Percentiles rank a stretch among this genome's conserved stretches.
Conservation (phyloP, 2,113 vertebrate species). For the Brachyhypopomus occidentalis region DNA sequence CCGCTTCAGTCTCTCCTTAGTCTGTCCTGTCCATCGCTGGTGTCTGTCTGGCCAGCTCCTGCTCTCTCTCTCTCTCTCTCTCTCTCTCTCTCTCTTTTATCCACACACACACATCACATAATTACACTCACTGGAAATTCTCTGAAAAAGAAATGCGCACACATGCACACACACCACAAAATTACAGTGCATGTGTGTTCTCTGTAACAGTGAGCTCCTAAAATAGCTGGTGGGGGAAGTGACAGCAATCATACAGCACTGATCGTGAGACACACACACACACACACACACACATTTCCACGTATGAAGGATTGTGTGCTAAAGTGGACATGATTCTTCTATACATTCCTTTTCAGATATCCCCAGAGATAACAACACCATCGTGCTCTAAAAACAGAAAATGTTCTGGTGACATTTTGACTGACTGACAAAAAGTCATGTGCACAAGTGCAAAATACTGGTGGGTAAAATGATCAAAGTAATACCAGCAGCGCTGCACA, state of each 20-base stretch:
- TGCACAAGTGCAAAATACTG: neutral
- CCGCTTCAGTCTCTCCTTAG: neutral
- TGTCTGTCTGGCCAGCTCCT: too few species aligned
- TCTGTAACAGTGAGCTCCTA: conserved; percentile 32
- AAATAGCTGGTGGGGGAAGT: conserved; percentile 37
- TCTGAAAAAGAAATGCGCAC: neutral
- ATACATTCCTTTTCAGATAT: neutral
- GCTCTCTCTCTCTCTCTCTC: neutral
- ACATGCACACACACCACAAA: conserved; percentile 39
- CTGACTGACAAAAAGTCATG: neutral
- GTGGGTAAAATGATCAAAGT: neutral
- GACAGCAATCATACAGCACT: conserved; percentile 18
- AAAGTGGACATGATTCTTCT: neutral
- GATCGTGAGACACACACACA: neutral
- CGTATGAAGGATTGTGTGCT: neutral
- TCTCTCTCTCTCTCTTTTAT: neutral
- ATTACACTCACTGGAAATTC: conserved; percentile 6
- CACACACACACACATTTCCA: too few species aligned
- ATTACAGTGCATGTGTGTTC: conserved; percentile 37
- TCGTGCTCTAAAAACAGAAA: neutral
- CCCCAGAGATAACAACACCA: neutral
- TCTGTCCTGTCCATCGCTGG: neutral
- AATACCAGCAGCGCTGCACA: neutral
- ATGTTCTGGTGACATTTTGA: neutral
- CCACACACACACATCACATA: conserved; percentile 12